Evolutionary conservation across 1,140 invertebrate species (phyloP).

Genomic region (Drosophila azteca): DNA sequence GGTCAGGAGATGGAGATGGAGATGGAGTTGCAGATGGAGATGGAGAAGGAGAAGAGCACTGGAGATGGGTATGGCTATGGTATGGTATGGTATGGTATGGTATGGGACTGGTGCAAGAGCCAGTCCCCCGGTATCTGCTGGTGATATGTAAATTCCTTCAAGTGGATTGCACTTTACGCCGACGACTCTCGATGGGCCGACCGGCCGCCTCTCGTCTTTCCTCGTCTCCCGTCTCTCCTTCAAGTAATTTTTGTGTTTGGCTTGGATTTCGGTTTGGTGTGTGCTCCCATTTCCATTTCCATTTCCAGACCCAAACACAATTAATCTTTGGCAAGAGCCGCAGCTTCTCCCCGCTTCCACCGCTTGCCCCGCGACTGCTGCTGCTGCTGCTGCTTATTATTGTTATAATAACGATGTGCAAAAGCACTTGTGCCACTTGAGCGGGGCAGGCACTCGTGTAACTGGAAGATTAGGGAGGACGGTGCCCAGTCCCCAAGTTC

Average conservation of each 20-base stretch:
- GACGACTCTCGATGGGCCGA: slow-evolving; percentile 47
- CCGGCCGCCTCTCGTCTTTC: slow-evolving; percentile 10
- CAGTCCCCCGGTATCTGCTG: slow-evolving; percentile 65
- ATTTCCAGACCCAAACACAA: slow-evolving; percentile 63
- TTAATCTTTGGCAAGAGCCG: slow-evolving; percentile 73
- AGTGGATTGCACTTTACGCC: slow-evolving; percentile 81
- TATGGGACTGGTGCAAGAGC: slow-evolving; percentile 1
- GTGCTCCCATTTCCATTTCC: slow-evolving; percentile 67
- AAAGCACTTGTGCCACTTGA: slow-evolving; percentile 83
- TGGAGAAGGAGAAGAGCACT: not conserved
- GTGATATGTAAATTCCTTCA: slow-evolving; percentile 82
- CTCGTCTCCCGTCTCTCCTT: slow-evolving; percentile 11
- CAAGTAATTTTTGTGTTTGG: slow-evolving; percentile 40
- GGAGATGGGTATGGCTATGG: not conserved
- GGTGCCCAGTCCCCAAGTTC: too few relatives aligned
- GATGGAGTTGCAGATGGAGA: slow-evolving; percentile 4
- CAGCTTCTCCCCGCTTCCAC: too few relatives aligned
- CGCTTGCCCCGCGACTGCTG: too few relatives aligned
- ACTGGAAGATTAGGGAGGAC: slow-evolving; percentile 24
- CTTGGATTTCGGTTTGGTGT: slow-evolving; percentile 21
- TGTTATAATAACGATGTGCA: slow-evolving; percentile 83
- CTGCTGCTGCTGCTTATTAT: slow-evolving; percentile 63
- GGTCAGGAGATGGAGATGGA: slow-evolving; percentile 42
- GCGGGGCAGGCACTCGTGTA: slow-evolving; percentile 56
- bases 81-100: not conserved